Conservation (phyloP, 1,140 invertebrate genomes). For the Drosophila bocqueti region DNA sequence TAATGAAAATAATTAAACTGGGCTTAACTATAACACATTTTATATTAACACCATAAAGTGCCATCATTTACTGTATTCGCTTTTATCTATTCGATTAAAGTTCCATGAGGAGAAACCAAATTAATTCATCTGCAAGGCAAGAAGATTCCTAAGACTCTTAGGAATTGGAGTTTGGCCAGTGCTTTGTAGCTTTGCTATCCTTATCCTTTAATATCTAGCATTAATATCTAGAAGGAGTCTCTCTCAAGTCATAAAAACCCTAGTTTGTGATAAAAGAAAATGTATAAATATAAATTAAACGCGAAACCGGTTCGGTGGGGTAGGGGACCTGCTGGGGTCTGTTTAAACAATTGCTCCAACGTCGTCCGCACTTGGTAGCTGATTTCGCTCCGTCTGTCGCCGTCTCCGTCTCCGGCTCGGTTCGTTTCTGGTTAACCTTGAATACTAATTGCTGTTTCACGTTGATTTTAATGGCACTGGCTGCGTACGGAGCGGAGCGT, state of each 20-base stretch:
- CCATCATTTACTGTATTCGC: no score
- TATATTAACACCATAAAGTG: no score
- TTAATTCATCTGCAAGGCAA: neutral
- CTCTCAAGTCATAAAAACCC: neutral
- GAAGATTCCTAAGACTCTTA: neutral
- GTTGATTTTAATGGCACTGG: conserved; percentile 76
- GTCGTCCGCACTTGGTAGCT: conserved; percentile 52
- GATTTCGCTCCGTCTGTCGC: conserved; percentile 16
- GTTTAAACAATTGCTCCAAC: conserved; percentile 60
- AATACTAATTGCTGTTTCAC: conserved; percentile 81
- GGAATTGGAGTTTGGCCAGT: neutral
- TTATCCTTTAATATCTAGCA: neutral
- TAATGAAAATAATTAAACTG: no score
- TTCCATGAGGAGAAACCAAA: neutral
- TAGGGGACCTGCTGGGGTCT: conserved; percentile 5
- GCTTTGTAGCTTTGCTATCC: neutral
- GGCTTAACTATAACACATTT: no score
- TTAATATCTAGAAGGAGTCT: neutral
- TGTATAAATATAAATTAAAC: neutral
- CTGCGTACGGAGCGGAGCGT: conserved; percentile 30
- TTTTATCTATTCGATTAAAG: neutral
- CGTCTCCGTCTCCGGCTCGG: conserved; percentile 21
- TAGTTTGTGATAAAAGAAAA: conserved; percentile 5
- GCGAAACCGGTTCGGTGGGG: conserved; percentile 55
- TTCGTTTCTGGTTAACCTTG: conserved; percentile 81